Evolutionary conservation across 2,888 invertebrate genomes (phyloP).

Genomic region (Cybosia mesomella): DNA sequence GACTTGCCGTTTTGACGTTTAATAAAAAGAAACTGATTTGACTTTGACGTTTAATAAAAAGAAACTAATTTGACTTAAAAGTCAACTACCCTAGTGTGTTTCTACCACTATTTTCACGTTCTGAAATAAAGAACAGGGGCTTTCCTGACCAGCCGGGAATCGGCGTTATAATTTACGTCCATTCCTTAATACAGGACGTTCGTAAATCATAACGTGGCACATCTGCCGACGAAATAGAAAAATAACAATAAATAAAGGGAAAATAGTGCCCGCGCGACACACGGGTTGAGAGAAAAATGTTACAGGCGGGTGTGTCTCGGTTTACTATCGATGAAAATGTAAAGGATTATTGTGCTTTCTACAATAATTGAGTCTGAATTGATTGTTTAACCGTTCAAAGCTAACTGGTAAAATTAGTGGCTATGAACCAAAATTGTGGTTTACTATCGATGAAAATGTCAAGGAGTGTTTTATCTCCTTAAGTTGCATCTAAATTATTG

Average conservation of each 20-base stretch:
- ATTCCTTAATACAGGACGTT: conserved; percentile 77
- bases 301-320: not conserved
- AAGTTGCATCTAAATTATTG: too few species aligned
- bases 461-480: too few species aligned
- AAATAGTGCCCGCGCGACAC: conserved; percentile 58
- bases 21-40: not conserved
- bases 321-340: not conserved
- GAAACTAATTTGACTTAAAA: not conserved
- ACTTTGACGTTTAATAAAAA: not conserved
- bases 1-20: not conserved
- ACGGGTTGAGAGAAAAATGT: conserved; percentile 42
- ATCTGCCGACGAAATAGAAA: conserved; percentile 87
- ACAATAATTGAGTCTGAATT: not conserved
- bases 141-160: conserved; percentile 63
- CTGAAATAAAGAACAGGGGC: conserved; percentile 47
- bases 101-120: conserved; percentile 39
- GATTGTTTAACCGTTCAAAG: not conserved
- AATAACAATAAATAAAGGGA: conserved; percentile 86
- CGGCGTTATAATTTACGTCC: conserved; percentile 74
- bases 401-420: too few species aligned
- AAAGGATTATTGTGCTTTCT: not conserved
- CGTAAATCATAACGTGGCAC: conserved; percentile 83
- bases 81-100: conserved; percentile 9
- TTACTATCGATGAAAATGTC: not conserved
- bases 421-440: not conserved